Conservation (phyloP, 2,797 vertebrate genomes). For the Pipistrellus nathusii region DNA sequence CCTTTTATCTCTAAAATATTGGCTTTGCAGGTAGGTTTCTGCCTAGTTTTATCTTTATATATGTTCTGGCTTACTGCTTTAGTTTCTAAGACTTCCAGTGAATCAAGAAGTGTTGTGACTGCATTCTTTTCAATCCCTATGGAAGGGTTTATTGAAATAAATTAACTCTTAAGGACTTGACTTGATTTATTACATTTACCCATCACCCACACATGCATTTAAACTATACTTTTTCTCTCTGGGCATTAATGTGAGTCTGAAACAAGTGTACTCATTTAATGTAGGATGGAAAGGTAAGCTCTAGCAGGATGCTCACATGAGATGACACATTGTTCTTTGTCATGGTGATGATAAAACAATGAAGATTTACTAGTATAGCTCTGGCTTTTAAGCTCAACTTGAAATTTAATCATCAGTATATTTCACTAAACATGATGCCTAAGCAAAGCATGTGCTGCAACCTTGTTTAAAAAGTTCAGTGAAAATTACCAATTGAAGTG, state of each 20-base stretch:
- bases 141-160: background rate
- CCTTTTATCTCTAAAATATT: background rate
- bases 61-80: background rate
- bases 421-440: background rate
- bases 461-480: background rate
- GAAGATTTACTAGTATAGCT: background rate
- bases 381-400: background rate
- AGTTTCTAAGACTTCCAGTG: background rate
- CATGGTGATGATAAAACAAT: background rate
- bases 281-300: background rate
- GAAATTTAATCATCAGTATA: background rate
- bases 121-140: background rate
- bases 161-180: background rate
- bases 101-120: background rate
- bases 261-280: background rate
- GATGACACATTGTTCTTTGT: conserved; percentile 5
- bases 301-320: background rate
- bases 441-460: background rate
- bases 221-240: background rate
- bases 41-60: background rate
- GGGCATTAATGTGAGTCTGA: background rate
- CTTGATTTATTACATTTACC: background rate
- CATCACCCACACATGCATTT: background rate
- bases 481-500: background rate
- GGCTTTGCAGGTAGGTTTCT: background rate